A percentile compares a stretch with the other conserved stretches of the same genome.
Conservation (phyloP, 1,140 invertebrate genomes). For the Scaptomyza hsui region DNA sequence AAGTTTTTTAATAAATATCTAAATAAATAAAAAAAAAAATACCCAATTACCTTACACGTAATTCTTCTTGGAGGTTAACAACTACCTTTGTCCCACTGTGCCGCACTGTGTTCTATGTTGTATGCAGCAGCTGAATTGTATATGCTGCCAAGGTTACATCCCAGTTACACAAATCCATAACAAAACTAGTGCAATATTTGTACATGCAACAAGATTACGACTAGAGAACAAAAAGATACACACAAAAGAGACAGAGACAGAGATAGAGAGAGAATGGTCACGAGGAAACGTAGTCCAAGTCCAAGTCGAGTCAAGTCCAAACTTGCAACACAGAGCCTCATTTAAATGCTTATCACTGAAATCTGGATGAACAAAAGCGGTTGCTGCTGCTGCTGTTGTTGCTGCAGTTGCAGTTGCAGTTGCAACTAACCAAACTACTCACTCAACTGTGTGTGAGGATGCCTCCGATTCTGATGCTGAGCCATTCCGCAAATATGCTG, state of each 20-base stretch:
- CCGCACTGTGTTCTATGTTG: not conserved
- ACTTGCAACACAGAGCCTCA: slow-evolving; percentile 64
- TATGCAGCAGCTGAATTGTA: slow-evolving; percentile 43
- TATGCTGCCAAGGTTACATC: slow-evolving; percentile 73
- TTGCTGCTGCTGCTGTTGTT: slow-evolving; percentile 52
- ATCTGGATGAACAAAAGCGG: slow-evolving; percentile 82
- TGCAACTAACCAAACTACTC: slow-evolving; percentile 69
- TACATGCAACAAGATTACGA: slow-evolving; percentile 55
- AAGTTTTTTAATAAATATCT: no score
- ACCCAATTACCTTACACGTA: no score
- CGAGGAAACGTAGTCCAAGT: slow-evolving; percentile 25
- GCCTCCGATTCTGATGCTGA: slow-evolving; percentile 39
- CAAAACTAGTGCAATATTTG: slow-evolving; percentile 80
- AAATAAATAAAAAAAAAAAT: no score
- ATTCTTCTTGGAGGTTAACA: no score
- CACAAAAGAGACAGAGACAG: no score
- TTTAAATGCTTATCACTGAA: slow-evolving; percentile 81
- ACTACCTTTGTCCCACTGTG: slow-evolving; percentile 45
- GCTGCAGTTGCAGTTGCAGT: slow-evolving; percentile 3
- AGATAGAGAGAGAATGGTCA: slow-evolving; percentile 38
- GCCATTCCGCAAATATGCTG: slow-evolving; percentile 63
- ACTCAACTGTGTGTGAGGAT: slow-evolving; percentile 54
- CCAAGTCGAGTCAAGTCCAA: slow-evolving; percentile 21
- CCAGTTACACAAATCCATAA: slow-evolving; percentile 81
- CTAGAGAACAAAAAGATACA: slow-evolving; percentile 5